Conservation (phyloP, 1,140 invertebrate species). For the Scylla paramamosain region DNA sequence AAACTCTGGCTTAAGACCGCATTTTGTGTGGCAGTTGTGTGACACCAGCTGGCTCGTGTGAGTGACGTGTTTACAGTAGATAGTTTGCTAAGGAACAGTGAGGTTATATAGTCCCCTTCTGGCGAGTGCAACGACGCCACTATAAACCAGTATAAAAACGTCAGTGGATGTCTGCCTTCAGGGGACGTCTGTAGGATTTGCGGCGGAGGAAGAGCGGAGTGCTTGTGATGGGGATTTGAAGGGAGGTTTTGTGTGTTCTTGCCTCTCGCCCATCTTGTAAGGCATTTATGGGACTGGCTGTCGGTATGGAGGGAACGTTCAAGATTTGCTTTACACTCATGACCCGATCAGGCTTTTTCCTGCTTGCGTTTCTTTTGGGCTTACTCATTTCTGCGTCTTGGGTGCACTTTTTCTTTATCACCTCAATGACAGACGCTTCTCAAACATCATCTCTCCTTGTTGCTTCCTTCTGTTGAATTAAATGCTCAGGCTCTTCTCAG, state of each 20-base stretch:
- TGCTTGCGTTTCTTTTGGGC: neutral
- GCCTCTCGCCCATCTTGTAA: neutral
- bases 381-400: neutral
- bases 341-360: neutral
- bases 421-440: neutral
- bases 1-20: neutral
- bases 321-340: neutral
- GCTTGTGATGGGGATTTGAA: neutral
- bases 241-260: neutral
- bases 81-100: slow-evolving; percentile 3
- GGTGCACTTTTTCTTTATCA: neutral
- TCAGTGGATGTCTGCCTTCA: neutral
- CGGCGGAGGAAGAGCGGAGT: neutral
- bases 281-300: neutral
- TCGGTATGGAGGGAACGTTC: neutral
- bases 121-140: neutral
- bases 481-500: neutral
- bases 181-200: neutral
- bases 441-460: neutral
- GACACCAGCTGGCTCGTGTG: neutral
- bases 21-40: neutral
- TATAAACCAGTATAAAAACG: neutral
- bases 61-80: neutral
- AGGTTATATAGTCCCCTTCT: neutral
- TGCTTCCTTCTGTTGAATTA: neutral